A percentile compares a stretch with the other conserved stretches of the same genome.
Conservation (phyloP, 64 coral and sea anemone species). For the Actinia equina region DNA sequence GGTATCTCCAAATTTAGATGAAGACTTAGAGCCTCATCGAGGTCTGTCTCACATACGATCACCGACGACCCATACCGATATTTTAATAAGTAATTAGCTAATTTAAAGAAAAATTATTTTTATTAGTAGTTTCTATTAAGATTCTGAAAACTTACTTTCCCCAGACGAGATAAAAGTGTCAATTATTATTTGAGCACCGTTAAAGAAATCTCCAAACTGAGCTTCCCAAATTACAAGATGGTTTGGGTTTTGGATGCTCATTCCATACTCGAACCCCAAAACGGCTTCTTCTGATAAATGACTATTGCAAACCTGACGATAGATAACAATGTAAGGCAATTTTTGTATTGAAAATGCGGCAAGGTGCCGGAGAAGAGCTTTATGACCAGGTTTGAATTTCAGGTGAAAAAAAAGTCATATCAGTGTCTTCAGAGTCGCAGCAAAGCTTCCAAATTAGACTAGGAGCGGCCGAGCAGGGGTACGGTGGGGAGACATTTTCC, state of each 20-base stretch:
- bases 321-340: background rate
- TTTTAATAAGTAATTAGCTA: too few species aligned
- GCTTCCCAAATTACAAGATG: constrained; percentile 93
- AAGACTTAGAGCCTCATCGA: too few species aligned
- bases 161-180: constrained; percentile 87
- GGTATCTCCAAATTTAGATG: too few species aligned
- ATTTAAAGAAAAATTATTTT: too few species aligned
- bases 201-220: constrained; percentile 98
- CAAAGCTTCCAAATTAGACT: background rate
- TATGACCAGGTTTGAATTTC: too few species aligned
- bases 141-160: constrained; percentile 72
- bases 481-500: too few species aligned
- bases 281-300: constrained; percentile 94
- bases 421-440: too few species aligned
- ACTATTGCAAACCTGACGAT: constrained; percentile 84
- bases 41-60: too few species aligned
- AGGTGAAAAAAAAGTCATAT: too few species aligned
- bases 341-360: background rate
- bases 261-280: constrained; percentile 92
- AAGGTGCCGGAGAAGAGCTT: too few species aligned
- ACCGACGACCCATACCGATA: too few species aligned
- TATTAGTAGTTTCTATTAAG: too few species aligned
- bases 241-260: constrained; percentile 91
- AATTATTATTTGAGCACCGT: constrained; percentile 93
- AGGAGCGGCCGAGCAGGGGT: background rate